Percentiles rank a stretch among this genome's conserved stretches.
Conservation (phyloP, 2,888 invertebrate genomes). For the Drosophila anomalata region DNA sequence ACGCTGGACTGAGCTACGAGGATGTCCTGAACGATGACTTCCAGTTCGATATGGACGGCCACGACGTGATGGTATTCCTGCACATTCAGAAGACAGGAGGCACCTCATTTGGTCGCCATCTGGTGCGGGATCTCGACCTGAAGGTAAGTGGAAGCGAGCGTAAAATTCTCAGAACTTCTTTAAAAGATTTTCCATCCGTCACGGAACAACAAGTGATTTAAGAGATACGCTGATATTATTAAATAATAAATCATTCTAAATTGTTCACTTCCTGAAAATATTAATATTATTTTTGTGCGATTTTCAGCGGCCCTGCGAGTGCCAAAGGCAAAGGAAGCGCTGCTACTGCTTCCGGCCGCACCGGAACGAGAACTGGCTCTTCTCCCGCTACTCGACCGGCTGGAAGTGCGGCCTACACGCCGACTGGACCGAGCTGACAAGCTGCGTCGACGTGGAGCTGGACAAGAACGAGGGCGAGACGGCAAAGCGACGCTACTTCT, state of each 20-base stretch:
- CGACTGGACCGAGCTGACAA: constrained; percentile 98
- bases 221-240: no score
- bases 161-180: no score
- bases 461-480: constrained; percentile 94
- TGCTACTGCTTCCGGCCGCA: constrained; percentile 96
- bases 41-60: constrained; percentile 94
- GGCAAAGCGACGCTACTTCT: constrained; percentile 95
- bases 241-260: no score
- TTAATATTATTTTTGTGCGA: neutral
- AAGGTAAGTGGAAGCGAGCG: constrained; percentile 84
- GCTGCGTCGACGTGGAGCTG: constrained; percentile 95
- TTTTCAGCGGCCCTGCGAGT: constrained; percentile 93
- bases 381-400: constrained; percentile 98
- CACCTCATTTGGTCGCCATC: constrained; percentile 97
- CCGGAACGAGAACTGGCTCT: constrained; percentile 97
- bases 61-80: constrained; percentile 98
- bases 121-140: constrained; percentile 96
- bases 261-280: neutral
- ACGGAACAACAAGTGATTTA: no score
- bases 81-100: constrained; percentile 99
- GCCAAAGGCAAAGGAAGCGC: constrained; percentile 93
- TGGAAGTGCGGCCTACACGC: constrained; percentile 99
- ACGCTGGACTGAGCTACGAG: constrained; percentile 90
- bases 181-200: no score
- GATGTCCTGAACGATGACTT: constrained; percentile 94